A percentile compares a stretch with the other conserved stretches of the same genome.
Conservation (phyloP, 2,888 invertebrate species). For the Cacoxenus indagator region DNA sequence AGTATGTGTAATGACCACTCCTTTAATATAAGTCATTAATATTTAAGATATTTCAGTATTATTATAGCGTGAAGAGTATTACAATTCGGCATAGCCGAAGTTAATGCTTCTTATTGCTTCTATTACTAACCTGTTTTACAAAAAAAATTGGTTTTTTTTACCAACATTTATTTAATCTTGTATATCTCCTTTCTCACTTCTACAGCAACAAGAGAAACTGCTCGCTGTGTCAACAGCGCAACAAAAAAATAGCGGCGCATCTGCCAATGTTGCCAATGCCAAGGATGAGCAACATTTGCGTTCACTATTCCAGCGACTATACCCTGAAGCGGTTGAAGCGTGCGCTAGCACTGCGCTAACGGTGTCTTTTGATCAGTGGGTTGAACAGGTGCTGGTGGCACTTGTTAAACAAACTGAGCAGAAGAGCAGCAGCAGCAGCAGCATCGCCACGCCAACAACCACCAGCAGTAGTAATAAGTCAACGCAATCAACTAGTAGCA, state of each 20-base stretch:
- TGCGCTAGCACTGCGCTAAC: conserved; percentile 61
- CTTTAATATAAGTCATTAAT: too few relatives aligned
- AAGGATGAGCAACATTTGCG: conserved; percentile 65
- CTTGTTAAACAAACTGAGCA: conserved; percentile 57
- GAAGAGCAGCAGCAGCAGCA: conserved; percentile 38
- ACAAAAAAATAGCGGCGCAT: conserved; percentile 38
- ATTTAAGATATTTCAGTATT: too few relatives aligned
- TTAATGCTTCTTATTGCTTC: too few relatives aligned
- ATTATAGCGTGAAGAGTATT: too few relatives aligned
- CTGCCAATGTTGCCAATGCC: conserved; percentile 35
- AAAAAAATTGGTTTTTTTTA: background rate
- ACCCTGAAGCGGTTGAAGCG: conserved; percentile 66
- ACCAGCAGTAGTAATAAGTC: conserved; percentile 64
- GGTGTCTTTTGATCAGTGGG: conserved; percentile 67
- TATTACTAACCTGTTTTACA: too few relatives aligned
- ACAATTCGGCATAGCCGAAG: too few relatives aligned
- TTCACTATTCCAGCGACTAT: conserved; percentile 67
- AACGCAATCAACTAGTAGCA: conserved; percentile 60
- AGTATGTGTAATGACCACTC: too few relatives aligned
- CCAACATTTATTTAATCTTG: background rate
- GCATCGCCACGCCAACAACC: conserved; percentile 36
- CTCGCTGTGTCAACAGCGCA: conserved; percentile 41
- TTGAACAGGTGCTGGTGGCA: conserved; percentile 66
- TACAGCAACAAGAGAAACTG: conserved; percentile 60
- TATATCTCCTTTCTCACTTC: conserved; percentile 20